Conservation (phyloP, 2,888 invertebrate genomes). For the Criorhina ranunculi region DNA sequence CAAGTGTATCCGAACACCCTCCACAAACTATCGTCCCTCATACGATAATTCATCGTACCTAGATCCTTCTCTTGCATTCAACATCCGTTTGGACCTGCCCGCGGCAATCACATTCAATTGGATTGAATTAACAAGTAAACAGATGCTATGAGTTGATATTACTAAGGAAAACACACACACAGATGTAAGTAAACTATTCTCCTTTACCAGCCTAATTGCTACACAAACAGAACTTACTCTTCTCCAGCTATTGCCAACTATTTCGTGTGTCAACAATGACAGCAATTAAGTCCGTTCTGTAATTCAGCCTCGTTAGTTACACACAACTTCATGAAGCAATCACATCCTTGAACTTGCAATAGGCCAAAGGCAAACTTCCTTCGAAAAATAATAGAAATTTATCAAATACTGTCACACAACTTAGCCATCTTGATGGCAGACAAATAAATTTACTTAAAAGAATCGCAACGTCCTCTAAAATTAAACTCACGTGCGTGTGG, state of each 20-base stretch:
- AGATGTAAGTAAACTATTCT: background rate
- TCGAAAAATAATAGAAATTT: slow-evolving; percentile 16
- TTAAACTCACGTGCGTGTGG: background rate
- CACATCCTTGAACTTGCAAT: background rate
- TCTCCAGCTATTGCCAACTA: background rate
- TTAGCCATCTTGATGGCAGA: slow-evolving; percentile 5
- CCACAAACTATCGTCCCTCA: too few species aligned
- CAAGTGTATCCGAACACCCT: too few species aligned
- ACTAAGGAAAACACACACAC: background rate
- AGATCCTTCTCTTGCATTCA: too few species aligned
- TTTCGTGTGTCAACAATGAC: slow-evolving; percentile 1
- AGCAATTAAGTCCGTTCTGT: slow-evolving; percentile 31
- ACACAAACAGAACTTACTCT: slow-evolving; percentile 24
- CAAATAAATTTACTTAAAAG: slow-evolving; percentile 6
- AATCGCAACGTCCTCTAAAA: slow-evolving; percentile 7
- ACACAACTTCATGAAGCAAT: background rate
- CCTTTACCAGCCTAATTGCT: slow-evolving; percentile 21
- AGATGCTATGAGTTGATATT: background rate
- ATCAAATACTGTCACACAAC: background rate
- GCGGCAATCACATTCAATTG: slow-evolving; percentile 29
- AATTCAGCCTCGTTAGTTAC: slow-evolving; percentile 14
- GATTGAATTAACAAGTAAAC: slow-evolving; percentile 22
- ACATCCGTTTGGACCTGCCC: background rate
- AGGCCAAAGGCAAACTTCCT: background rate
- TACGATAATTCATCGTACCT: too few species aligned